Evolutionary conservation across 2,797 vertebrate genomes (phyloP), one percentile per base, ranked within the genome.

Genomic region (Catostomus latipinnis): DNA sequence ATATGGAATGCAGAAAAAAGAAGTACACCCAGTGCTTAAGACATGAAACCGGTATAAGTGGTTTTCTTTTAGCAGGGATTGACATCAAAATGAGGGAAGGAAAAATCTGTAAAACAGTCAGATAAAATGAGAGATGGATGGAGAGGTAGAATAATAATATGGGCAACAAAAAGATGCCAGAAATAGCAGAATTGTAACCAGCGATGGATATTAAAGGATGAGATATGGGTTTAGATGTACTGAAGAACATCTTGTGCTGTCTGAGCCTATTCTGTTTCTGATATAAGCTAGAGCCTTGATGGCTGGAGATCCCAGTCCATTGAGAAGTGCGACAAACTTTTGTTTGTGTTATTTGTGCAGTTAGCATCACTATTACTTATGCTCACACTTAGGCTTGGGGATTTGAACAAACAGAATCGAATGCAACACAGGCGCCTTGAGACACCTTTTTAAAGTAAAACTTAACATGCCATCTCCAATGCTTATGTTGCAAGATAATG

Each of bases 221-320:
- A 78, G 76, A 78, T 78, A 54, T 5, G 34, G 52, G 62, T 61
- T 58, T 57, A 80, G 62, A 73, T 78, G 46, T 6, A 6, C 5
- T 16, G 49, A 53, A 14, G 52, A 79, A 79, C 69, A 66, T 57
- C 16, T 16, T 56, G 50, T 81, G 46, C 52, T 13, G 34, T 54
- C 76, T 46, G 67, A 62, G 57, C 67, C 54, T 78, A 71, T 71
- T 71, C 76, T 71, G 67, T 45, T 62, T 80, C 16, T 67, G 61
- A 74, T 67, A 67, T 50, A 53, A n/a, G 53, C 14, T 6, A 14
- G 49, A 78, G 62, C 50, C 52, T 34, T 78, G 57, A 63, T 63
- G 52, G 18, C 70, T 78, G 57, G 52, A 72, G 77, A 78, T 66
- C 49, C 1, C 43, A 53, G 48, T 1, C 34, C 18, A 45, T 11